Base-by-base conservation (phyloP, 2,797 vertebrate species). In the Chelonia mydas region DNA sequence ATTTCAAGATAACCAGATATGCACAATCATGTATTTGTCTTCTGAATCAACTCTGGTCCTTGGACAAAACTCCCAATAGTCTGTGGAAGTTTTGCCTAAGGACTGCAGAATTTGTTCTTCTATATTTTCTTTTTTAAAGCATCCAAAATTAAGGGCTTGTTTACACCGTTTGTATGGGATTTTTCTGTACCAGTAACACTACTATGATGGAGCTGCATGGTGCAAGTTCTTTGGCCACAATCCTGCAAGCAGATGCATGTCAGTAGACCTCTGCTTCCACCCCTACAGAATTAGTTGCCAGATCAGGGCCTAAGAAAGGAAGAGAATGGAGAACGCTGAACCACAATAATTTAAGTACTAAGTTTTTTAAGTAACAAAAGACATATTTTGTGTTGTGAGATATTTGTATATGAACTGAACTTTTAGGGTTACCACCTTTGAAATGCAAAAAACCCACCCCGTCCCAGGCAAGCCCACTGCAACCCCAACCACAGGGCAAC, bases 111-210 rank as follows among this genome's bases (percentile, higher is more conserved):
- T 27, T 13, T 27, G 11, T 72, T 49, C 11, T 25, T 37, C 27
- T 81, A n/a, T 1, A 0, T 19, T 50, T 28, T 10, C 12, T 80
- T n/a, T 28, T 4, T 28, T 7, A 83, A 5, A 5, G 1, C 50
- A 50, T 83, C 51, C 80, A 84, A 0, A 3, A 41, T 28, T 41
- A 61, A 23, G 3, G 8, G 11, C 68, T 13, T 19, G 5, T 33
- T 31, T 49, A 53, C 61, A 45, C 61, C 7, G 6, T 55, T 90
- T 31, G 47, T 55, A 59, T 31, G 65, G 33, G 45, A 57, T 59
- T 59, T 28, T 77, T 45, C 15, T 41, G 86, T n/a, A 25, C 1
- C 0, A 37, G 3, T 7, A 25, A n/a, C 5, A 15, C 25, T 45
- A 1, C 11, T 16, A n/a, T 31, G 1, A 2, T 10, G 19, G 1